These are phyloP conservation scores for Triplophysa tibetana DNA, from an alignment of 2,113 vertebrate genomes.

Conservation along the genomic window DNA sequence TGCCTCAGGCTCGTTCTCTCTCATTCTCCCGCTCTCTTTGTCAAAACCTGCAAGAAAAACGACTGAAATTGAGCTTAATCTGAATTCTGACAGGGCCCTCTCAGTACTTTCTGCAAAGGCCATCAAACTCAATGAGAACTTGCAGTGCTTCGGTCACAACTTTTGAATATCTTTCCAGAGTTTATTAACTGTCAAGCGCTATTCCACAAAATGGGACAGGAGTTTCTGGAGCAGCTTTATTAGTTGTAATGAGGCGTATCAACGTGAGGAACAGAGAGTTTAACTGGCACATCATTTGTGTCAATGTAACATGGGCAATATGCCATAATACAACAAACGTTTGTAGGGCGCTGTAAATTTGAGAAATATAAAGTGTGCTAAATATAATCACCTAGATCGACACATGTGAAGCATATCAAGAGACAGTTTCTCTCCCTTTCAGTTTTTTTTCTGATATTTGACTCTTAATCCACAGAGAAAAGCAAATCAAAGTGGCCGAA, in stretches of 20 bases:
- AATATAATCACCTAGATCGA: background rate
- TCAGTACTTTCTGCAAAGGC: constrained; percentile 49
- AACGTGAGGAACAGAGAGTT: no score
- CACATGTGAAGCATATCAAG: constrained; percentile 9
- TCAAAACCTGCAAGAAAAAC: background rate
- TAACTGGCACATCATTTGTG: no score
- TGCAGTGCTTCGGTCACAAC: background rate
- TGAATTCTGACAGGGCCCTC: constrained; percentile 14
- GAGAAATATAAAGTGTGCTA: background rate
- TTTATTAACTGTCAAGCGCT: no score
- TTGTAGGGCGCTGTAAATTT: no score
- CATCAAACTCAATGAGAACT: constrained; percentile 14
- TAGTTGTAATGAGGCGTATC: no score
- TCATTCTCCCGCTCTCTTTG: background rate
- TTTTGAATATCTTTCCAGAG: no score
- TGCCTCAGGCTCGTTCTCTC: background rate
- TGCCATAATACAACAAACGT: no score
- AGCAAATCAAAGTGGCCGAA: background rate
- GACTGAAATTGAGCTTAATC: constrained; percentile 3
- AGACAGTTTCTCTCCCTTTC: background rate
- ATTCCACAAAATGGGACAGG: no score
- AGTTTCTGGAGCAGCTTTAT: no score
- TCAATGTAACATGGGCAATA: no score
- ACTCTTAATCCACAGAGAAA: background rate
- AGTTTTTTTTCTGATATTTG: background rate